Evolutionary conservation across 2,888 invertebrate species (phyloP).

Genomic region (Diarsia rubi): DNA sequence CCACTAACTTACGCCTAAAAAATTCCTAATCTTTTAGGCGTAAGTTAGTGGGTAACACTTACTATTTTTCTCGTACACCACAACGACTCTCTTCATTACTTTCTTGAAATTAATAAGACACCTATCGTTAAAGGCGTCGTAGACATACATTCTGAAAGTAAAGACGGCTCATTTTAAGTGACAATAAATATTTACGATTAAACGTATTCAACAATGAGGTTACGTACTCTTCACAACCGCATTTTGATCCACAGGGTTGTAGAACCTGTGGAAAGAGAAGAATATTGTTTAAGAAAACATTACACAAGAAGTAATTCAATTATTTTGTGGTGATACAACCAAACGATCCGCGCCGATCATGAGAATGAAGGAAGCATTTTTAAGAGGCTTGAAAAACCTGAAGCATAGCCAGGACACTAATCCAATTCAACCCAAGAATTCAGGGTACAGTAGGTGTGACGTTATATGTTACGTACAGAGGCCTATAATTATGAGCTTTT

Average conservation of each 20-base stretch:
- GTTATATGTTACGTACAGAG: not conserved
- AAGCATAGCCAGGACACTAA: not conserved
- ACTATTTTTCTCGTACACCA: constrained; percentile 52
- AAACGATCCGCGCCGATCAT: not conserved
- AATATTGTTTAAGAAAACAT: not conserved
- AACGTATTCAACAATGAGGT: not conserved
- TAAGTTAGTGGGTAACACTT: constrained; percentile 17
- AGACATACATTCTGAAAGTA: constrained; percentile 75
- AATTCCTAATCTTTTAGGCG: not conserved
- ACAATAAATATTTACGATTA: not conserved
- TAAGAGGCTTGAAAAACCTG: not conserved
- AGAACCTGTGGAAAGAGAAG: constrained; percentile 22
- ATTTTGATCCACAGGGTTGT: constrained; percentile 68
- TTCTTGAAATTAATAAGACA: constrained; percentile 76
- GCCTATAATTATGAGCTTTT: not conserved
- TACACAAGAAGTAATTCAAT: not conserved
- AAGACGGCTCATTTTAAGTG: not conserved
- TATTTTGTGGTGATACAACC: not conserved
- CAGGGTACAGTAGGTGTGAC: not conserved
- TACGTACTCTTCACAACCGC: constrained; percentile 78
- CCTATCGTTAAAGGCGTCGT: constrained; percentile 74
- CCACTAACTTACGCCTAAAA: no score
- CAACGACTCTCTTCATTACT: constrained; percentile 66
- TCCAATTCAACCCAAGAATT: not conserved
- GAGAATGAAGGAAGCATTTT: not conserved